These are phyloP conservation scores for Loris lydekkerianus DNA, from an alignment of 2,797 vertebrate species.

Conservation along the genomic window DNA sequence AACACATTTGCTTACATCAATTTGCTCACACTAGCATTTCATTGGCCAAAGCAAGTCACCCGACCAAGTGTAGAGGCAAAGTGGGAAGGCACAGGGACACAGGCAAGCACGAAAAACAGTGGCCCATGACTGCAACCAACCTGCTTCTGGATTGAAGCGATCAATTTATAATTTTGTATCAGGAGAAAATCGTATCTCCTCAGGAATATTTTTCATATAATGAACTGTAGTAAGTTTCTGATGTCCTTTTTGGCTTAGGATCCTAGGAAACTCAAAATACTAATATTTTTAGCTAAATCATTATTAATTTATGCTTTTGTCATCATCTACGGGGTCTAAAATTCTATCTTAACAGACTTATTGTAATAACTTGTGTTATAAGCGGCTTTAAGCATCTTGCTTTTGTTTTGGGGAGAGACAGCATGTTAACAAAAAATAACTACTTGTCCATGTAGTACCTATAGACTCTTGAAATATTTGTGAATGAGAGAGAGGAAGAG, in stretches of 20 bases:
- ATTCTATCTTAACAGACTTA: neutral
- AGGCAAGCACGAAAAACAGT: neutral
- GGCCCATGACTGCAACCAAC: neutral
- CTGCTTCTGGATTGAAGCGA: neutral
- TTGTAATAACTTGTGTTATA: neutral
- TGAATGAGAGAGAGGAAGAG: neutral
- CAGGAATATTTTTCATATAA: neutral
- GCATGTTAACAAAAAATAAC: neutral
- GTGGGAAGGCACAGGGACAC: neutral
- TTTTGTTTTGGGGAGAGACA: neutral
- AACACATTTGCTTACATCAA: neutral
- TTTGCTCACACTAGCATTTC: neutral
- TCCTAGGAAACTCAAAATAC: constrained; percentile 24
- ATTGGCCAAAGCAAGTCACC: neutral
- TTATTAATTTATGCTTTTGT: neutral
- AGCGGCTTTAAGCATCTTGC: neutral
- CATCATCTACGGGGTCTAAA: neutral
- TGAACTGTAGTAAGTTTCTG: neutral
- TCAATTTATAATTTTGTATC: neutral
- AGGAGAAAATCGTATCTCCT: neutral
- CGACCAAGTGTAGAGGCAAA: neutral
- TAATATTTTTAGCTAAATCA: neutral
- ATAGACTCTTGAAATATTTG: neutral
- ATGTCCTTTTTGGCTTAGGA: constrained; percentile 4
- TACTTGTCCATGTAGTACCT: neutral